Evolutionary conservation across 2,888 invertebrate genomes (phyloP), one percentile per base, ranked within the genome.

Genomic region (Hypolimnas misippus): DNA sequence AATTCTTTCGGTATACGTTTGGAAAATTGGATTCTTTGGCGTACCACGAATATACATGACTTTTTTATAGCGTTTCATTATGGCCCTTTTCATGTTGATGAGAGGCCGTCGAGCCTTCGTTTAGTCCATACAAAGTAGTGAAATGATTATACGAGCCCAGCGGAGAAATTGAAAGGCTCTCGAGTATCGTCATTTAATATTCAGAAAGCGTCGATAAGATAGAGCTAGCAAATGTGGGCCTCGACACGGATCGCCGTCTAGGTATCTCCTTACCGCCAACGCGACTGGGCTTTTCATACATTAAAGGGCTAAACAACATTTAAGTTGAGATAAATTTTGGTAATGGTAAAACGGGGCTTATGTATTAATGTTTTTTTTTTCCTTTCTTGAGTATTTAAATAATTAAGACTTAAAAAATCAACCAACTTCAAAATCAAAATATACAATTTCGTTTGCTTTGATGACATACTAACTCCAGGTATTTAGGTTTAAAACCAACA

Each of bases 221-320:
- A 83, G 78, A 82, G 76, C 84, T 83, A 82, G 79, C 73, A 80
- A 81, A 89, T 86, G 87, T 89, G 79, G 84, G 83, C 78, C 82
- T 79, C 78, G 83, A 84, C 86, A 85, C 86, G 86, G 86, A 86
- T 83, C 83, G 82, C 60, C 52, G 68, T 65, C 58, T 49, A 51
- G 59, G 51, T 57, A 63, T 65, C 57, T 57, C 73, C 62, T 38
- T 46, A 55, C 33, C 38, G 50, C 56, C 53, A 42, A 59, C 44
- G 25, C 57, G 21, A 21, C 16, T 58, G 16, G 31, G 53, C 29
- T 60, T 63, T 59, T 63, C 46, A 71, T 73, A 79, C 77, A 33
- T 7, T 19, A 57, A 31, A 35, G n/a, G 19, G 19, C 25, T 42
- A 46, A 56, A 2, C 29, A 17, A 31, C 19, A 40, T 40, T 57